These are phyloP conservation scores for Girardinus metallicus DNA, from an alignment of 2,797 vertebrate genomes.

Conservation along the genomic window DNA sequence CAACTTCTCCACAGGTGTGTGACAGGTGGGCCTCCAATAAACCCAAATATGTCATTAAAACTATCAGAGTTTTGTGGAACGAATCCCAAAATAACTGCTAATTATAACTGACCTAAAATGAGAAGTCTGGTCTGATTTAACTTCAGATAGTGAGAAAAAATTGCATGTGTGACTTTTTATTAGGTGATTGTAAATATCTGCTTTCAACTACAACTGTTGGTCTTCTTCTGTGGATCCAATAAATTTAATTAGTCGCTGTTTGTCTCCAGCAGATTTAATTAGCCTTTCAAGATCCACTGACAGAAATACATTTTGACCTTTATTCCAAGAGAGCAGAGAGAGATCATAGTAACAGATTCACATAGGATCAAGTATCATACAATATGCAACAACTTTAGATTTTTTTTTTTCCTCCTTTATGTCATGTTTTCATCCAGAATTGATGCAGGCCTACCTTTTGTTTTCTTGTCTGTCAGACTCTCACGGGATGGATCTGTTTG, in stretches of 20 bases:
- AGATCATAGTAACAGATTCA: background rate
- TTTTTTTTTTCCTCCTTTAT: background rate
- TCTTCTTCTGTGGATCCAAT: background rate
- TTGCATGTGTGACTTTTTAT: too few species aligned
- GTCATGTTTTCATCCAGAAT: background rate
- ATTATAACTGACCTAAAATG: too few species aligned
- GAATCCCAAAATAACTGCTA: too few species aligned
- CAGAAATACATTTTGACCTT: background rate
- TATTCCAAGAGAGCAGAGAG: background rate
- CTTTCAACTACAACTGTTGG: background rate
- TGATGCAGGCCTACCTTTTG: background rate
- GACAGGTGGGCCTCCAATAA: too few species aligned
- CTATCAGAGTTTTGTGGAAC: too few species aligned
- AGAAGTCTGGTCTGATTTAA: too few species aligned
- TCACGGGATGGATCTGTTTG: conserved; percentile 94
- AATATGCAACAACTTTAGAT: background rate
- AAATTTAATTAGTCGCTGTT: background rate
- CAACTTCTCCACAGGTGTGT: too few species aligned
- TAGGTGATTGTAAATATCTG: too few species aligned
- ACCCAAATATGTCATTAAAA: too few species aligned
- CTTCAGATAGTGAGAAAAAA: too few species aligned
- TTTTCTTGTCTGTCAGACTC: conserved; percentile 78
- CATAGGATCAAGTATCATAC: background rate
- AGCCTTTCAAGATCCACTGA: background rate
- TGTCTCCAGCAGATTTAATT: background rate